These are phyloP conservation scores for Condylura cristata DNA, from an alignment of 2,113 vertebrate genomes.

Conservation along the genomic window DNA sequence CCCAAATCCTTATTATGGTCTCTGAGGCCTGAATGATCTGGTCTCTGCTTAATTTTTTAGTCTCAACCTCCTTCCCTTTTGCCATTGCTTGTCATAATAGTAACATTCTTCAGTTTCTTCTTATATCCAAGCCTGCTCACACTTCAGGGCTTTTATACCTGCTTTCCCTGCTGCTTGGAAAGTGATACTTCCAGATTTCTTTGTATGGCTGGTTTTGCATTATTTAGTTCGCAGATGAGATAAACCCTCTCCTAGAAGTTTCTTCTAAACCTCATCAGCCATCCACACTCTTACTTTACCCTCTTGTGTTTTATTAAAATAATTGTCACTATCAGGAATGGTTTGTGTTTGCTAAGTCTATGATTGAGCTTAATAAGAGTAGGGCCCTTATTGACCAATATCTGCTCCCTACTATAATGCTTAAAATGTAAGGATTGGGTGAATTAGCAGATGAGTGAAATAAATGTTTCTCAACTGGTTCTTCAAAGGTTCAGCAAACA, in stretches of 20 bases:
- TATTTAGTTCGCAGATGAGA: not conserved
- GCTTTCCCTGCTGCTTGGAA: not conserved
- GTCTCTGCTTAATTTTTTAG: not conserved
- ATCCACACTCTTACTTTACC: not conserved
- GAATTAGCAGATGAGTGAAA: not conserved
- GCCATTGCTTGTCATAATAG: not conserved
- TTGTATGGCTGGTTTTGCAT: not conserved
- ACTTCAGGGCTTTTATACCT: not conserved
- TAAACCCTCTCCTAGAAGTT: not conserved
- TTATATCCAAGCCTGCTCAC: not conserved
- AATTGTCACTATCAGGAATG: not conserved
- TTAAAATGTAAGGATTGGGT: not conserved
- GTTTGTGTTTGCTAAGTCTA: not conserved
- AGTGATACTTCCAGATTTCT: not conserved
- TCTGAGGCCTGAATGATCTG: not conserved
- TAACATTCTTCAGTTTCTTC: not conserved
- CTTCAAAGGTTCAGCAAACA: not conserved
- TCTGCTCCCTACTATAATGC: not conserved
- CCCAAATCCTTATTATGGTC: not conserved
- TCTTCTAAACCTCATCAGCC: not conserved
- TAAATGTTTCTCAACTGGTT: not conserved
- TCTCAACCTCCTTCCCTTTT: not conserved
- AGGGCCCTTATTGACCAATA: not conserved
- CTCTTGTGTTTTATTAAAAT: not conserved
- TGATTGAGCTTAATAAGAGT: not conserved